A percentile compares a stretch with the other conserved stretches of the same genome.
Conservation (phyloP, 2,888 invertebrate genomes). For the Torymus tubicola region DNA sequence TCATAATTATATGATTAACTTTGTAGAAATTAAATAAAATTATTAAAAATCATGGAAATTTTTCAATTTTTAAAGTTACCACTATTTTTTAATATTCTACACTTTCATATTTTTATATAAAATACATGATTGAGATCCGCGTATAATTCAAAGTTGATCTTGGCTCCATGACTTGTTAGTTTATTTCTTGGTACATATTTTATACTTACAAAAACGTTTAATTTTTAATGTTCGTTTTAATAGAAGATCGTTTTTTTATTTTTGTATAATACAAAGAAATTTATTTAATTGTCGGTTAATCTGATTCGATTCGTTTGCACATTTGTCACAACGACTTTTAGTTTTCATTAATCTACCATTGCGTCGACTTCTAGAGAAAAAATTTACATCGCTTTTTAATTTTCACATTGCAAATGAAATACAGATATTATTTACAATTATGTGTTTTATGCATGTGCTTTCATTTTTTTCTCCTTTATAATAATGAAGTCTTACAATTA, state of each 20-base stretch:
- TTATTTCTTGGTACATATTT: conserved; percentile 54
- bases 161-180: conserved; percentile 63
- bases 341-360: conserved; percentile 57
- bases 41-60: conserved; percentile 70
- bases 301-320: conserved; percentile 58
- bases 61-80: conserved; percentile 69
- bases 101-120: conserved; percentile 70
- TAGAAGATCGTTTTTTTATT: conserved; percentile 57
- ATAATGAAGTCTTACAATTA: conserved; percentile 59
- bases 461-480: conserved; percentile 58
- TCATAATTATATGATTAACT: conserved; percentile 55
- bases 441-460: conserved; percentile 61
- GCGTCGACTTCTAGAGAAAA: conserved; percentile 61
- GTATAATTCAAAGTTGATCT: conserved; percentile 64
- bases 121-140: conserved; percentile 75
- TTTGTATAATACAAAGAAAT: conserved; percentile 60
- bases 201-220: conserved; percentile 64
- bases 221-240: conserved; percentile 65
- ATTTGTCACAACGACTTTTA: conserved; percentile 60
- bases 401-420: conserved; percentile 72
- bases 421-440: conserved; percentile 73
- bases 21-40: conserved; percentile 74
- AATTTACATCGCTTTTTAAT: conserved; percentile 69
- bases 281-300: conserved; percentile 54
- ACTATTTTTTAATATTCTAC: conserved; percentile 64